Conservation (phyloP, 2,888 invertebrate genomes). For the Dexiosoma caninum region DNA sequence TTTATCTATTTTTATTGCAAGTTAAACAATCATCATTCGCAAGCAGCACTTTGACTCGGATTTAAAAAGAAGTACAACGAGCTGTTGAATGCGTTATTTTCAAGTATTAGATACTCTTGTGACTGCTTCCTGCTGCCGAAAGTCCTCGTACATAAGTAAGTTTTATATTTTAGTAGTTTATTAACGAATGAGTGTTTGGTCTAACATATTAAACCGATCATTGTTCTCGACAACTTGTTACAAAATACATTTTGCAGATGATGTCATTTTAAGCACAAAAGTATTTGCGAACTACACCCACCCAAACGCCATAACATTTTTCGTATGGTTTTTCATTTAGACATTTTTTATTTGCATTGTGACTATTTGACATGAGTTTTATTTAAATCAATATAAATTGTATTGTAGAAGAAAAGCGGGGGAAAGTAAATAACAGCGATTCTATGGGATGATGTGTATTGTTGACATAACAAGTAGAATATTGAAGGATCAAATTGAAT, state of each 20-base stretch:
- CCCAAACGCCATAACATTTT: background rate
- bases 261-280: constrained; percentile 55
- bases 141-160: constrained; percentile 10
- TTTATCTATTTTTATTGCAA: background rate
- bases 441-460: background rate
- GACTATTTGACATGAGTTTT: constrained; percentile 27
- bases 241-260: constrained; percentile 64
- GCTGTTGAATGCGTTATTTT: constrained; percentile 28
- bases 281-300: constrained; percentile 8
- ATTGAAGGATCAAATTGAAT: background rate
- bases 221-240: constrained; percentile 73
- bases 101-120: background rate
- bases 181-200: constrained; percentile 49
- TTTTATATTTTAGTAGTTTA: constrained; percentile 33
- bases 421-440: background rate
- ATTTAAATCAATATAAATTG: constrained; percentile 16
- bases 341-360: constrained; percentile 30
- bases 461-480: constrained; percentile 5
- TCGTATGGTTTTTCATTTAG: background rate
- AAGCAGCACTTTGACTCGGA: constrained; percentile 30
- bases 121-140: background rate
- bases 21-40: constrained; percentile 38
- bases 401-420: background rate
- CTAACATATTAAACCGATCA: constrained; percentile 77
- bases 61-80: constrained; percentile 8